phyloP scores from a whole-genome alignment of 1,140 invertebrate genomes.

The Drosophila santomea region DNA sequence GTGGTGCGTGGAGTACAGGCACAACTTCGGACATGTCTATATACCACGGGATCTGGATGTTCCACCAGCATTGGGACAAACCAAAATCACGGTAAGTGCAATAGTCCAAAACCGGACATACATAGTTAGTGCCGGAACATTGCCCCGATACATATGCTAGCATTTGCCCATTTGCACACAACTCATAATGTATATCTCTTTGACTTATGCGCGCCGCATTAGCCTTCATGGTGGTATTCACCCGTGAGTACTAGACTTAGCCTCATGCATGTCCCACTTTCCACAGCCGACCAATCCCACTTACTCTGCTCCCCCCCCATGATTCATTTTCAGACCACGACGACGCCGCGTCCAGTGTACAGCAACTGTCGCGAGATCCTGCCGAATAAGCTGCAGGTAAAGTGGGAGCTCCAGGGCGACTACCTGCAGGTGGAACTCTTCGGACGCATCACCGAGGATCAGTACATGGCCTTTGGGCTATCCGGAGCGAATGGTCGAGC shows the following conservation, averaged over 20 bases:
- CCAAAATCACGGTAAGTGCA: constrained; percentile 93
- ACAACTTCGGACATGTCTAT: constrained; percentile 95
- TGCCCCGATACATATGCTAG: constrained; percentile 33
- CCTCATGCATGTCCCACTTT: constrained; percentile 53
- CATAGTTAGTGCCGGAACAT: constrained; percentile 15
- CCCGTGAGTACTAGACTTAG: constrained; percentile 89
- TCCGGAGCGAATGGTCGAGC: constrained; percentile 90
- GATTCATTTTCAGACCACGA: constrained; percentile 86
- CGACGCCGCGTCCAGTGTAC: constrained; percentile 86
- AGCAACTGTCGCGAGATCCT: constrained; percentile 93
- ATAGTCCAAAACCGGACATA: not conserved
- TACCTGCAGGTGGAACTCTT: constrained; percentile 91
- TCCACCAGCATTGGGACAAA: constrained; percentile 94
- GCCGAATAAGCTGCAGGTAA: constrained; percentile 91
- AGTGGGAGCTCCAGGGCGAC: constrained; percentile 91
- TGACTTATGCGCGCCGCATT: constrained; percentile 75
- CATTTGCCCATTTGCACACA: constrained; percentile 63
- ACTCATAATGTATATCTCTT: constrained; percentile 78
- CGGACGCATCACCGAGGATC: constrained; percentile 91
- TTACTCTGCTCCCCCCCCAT: constrained; percentile 6
- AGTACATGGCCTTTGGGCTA: constrained; percentile 95
- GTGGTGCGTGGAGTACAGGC: constrained; percentile 93
- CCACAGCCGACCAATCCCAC: not conserved
- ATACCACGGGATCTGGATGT: constrained; percentile 95
- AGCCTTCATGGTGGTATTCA: constrained; percentile 96